Percentiles rank a stretch among this genome's conserved stretches.
Evolutionary conservation across 64 coral and sea anemone genomes (phyloP).

Genomic region (Acropora yongei): DNA sequence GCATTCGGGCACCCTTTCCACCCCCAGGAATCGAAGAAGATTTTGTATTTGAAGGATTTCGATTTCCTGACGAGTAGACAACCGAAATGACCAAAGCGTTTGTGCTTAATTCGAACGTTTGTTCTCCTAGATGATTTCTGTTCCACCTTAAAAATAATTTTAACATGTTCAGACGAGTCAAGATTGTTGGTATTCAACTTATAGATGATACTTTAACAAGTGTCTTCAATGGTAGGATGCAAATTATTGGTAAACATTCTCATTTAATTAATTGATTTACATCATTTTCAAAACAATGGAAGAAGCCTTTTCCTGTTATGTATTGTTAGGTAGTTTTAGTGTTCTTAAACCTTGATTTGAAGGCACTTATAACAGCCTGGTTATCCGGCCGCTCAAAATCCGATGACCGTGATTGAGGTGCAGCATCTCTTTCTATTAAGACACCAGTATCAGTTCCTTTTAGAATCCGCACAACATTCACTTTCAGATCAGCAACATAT

Average conservation of each 20-base stretch:
- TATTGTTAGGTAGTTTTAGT: neutral
- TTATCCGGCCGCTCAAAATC: neutral
- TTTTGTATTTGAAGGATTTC: slow-evolving; percentile 54
- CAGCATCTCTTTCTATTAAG: neutral
- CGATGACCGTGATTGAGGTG: neutral
- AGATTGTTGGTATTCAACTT: no score
- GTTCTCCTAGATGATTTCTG: no score
- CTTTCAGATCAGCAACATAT: slow-evolving; percentile 11
- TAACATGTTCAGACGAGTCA: no score
- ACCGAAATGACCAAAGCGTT: no score
- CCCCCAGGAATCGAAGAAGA: slow-evolving; percentile 31
- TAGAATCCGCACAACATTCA: neutral
- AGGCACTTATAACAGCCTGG: neutral
- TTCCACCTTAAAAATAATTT: no score
- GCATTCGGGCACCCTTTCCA: neutral
- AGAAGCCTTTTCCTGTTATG: no score
- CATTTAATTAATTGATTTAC: no score
- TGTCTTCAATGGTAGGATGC: no score
- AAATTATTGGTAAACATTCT: no score
- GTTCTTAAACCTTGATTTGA: slow-evolving; percentile 20
- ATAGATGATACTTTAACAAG: no score
- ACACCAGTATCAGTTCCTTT: neutral
- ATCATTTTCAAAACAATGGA: no score
- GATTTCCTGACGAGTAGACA: neutral
- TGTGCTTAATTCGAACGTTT: no score